Conservation (phyloP, 2,888 invertebrate species). For the Stictocephala bisonia region DNA sequence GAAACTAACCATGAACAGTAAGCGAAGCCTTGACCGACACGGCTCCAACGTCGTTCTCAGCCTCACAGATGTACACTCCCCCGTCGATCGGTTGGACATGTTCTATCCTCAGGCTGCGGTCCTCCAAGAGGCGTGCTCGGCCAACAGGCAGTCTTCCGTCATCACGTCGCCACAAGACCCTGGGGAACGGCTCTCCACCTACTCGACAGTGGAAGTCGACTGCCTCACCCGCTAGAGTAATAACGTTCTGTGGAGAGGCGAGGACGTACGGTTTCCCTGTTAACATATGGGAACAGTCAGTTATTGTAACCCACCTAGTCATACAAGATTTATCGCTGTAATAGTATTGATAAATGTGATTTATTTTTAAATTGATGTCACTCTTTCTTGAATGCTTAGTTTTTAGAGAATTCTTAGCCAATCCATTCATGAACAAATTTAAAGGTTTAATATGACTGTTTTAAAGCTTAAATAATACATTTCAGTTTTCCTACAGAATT, state of each 20-base stretch:
- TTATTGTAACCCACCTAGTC: no score
- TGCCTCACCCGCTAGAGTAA: slow-evolving; percentile 84
- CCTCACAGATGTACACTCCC: slow-evolving; percentile 90
- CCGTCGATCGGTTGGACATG: slow-evolving; percentile 85
- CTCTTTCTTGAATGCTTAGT: no score
- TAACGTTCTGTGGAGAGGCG: slow-evolving; percentile 88
- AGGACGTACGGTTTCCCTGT: slow-evolving; percentile 90
- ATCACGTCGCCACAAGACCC: slow-evolving; percentile 89
- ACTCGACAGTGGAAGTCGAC: slow-evolving; percentile 91
- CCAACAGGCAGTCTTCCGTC: slow-evolving; percentile 89
- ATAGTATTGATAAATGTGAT: no score
- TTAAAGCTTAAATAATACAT: no score
- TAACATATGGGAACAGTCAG: no score
- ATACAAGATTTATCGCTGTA: no score
- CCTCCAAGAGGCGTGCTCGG: slow-evolving; percentile 76
- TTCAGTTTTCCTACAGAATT: no score
- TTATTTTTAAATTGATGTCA: no score
- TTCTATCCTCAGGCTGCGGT: slow-evolving; percentile 85
- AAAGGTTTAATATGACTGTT: no score
- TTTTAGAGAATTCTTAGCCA: no score
- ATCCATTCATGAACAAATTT: no score
- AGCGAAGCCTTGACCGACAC: slow-evolving; percentile 87
- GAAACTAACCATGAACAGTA: slow-evolving; percentile 93
- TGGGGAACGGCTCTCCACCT: slow-evolving; percentile 90
- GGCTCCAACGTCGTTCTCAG: slow-evolving; percentile 89